These are phyloP conservation scores for Astatotilapia flaviijosephi DNA, from an alignment of 2,113 vertebrate genomes.

Conservation along the genomic window DNA sequence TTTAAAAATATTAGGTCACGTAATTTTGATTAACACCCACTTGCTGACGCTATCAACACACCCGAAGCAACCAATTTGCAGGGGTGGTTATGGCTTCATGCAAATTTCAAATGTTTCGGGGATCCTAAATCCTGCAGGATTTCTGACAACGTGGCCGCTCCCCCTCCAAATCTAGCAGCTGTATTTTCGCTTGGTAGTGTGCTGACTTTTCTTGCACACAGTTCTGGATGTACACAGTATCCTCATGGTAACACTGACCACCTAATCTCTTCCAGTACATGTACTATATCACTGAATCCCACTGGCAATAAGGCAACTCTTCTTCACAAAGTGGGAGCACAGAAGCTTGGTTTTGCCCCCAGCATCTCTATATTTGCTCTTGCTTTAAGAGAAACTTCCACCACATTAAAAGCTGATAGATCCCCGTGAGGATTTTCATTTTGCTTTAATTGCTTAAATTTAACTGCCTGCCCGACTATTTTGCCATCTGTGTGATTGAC, in stretches of 20 bases:
- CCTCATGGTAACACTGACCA: neutral
- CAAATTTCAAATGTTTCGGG: neutral
- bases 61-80: neutral
- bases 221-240: neutral
- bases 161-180: neutral
- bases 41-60: neutral
- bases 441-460: neutral
- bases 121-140: neutral
- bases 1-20: neutral
- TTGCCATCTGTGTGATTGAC: neutral
- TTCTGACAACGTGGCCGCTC: neutral
- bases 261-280: neutral
- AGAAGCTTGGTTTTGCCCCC: neutral
- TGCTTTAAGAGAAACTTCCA: neutral
- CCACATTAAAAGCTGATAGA: neutral
- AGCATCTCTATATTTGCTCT: neutral
- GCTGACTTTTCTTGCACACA: neutral
- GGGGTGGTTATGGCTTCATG: neutral
- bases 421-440: neutral
- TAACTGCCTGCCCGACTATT: neutral
- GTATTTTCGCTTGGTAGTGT: neutral
- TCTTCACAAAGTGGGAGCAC: neutral
- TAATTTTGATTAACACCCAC: neutral
- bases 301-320: neutral
- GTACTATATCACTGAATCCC: neutral